Base-by-base conservation (phyloP, 2,888 invertebrate genomes). In the Philopedon plagiatum region DNA sequence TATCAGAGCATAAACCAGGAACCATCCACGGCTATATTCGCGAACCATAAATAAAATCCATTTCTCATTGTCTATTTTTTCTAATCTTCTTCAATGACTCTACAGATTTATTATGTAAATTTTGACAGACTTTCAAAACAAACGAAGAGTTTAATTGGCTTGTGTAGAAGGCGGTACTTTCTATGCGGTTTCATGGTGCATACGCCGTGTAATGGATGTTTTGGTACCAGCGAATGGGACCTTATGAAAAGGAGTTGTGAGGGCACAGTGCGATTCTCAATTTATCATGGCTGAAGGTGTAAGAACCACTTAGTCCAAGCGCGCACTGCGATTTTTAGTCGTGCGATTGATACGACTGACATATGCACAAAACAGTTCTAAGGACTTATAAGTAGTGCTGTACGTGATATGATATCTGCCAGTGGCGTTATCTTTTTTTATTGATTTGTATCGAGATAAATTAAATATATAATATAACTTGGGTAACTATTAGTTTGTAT, bases 51-150 rank as follows among this genome's bases (percentile, higher is more conserved):
- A 73, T 56, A 41, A 69, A 70, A 70, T 58, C 62, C 66, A 70
- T 73, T 73, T 66, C 69, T 73, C 69, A 73, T 62, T 66, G 70
- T 66, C 70, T 64, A 51, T 56, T 61, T 66, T 58, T 60, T 67
- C 62, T 74, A 74, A 74, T 74, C 70, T 74, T 74, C 71, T 71
- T 67, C 74, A 64, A 70, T 74, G 74, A 74, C 74, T 74, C 54
- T 41, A 51, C 74, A 71, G 58, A 71, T 67, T 74, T 74, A 66
- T 70, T 74, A 74, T 74, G 74, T 74, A 74, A 74, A 74, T 74
- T 74, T 74, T 74, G 74, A 74, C 74, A 74, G 74, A 74, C 74
- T 71, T 74, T 74, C 74, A 74, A 74, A 74, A 74, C 74, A 74
- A 74, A 74, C 70, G 67, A 74, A 70, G 65, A 71, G 67, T 74